phyloP scores from a whole-genome alignment of 2,888 invertebrate genomes.

The Suillia variegata region DNA sequence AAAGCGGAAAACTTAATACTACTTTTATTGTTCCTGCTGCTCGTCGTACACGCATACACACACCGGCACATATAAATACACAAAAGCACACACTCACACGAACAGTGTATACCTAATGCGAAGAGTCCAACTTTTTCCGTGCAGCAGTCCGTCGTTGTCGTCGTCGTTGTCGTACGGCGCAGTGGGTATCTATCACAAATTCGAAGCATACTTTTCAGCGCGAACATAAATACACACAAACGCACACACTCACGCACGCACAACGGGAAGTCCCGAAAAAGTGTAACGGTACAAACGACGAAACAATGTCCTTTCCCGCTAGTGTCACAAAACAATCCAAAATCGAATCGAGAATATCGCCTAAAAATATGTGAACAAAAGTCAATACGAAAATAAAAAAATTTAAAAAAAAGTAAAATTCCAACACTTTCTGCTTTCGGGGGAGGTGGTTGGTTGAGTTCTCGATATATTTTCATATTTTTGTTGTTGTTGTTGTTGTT shows the following conservation, averaged over 20 bases:
- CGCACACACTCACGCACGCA: not conserved
- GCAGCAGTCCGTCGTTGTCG: no score
- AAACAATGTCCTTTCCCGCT: not conserved
- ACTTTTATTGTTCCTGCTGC: not conserved
- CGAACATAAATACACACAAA: no score
- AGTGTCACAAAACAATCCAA: not conserved
- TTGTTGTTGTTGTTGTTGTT: no score
- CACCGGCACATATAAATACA: not conserved
- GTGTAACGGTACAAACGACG: conserved; percentile 1
- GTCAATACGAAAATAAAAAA: no score
- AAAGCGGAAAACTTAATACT: not conserved
- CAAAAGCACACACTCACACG: not conserved
- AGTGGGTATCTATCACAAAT: conserved; percentile 45
- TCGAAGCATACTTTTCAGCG: conserved; percentile 38
- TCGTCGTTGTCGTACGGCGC: no score
- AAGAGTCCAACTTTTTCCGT: no score
- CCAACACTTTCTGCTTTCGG: not conserved
- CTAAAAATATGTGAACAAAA: no score
- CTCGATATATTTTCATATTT: no score
- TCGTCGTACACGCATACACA: not conserved
- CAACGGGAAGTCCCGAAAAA: no score
- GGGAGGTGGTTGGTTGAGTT: no score
- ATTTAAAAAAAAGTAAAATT: not conserved
- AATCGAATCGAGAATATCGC: no score
- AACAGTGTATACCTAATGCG: not conserved